Evolutionary conservation across 2,113 vertebrate species (phyloP).

Genomic region (Larimichthys crocea): DNA sequence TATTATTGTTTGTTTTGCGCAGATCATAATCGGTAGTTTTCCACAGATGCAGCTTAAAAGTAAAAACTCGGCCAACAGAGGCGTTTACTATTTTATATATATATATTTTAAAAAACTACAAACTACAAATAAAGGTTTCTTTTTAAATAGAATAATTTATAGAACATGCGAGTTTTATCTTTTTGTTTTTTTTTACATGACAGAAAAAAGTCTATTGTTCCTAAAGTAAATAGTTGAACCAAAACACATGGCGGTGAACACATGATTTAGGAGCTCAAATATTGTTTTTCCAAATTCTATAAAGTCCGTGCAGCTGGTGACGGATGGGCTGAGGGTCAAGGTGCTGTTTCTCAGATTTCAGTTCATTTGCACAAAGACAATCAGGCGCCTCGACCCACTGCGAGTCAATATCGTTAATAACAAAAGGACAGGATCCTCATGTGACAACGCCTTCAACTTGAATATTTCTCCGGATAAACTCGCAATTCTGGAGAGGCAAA

Average conservation of each 20-base stretch:
- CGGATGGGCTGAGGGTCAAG: slow-evolving; percentile 90
- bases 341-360: slow-evolving; percentile 94
- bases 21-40: neutral
- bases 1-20: slow-evolving; percentile 8
- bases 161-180: neutral
- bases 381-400: slow-evolving; percentile 92
- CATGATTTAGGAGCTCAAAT: slow-evolving; percentile 47
- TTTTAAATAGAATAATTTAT: neutral
- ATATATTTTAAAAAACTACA: no score
- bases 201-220: neutral
- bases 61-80: neutral
- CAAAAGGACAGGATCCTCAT: slow-evolving; percentile 89
- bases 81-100: neutral
- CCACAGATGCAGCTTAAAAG: neutral
- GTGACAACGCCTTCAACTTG: slow-evolving; percentile 84
- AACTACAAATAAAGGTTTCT: neutral
- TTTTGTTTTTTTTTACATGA: neutral
- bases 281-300: slow-evolving; percentile 62
- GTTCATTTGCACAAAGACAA: slow-evolving; percentile 97
- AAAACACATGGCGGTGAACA: slow-evolving; percentile 2
- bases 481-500: slow-evolving; percentile 45
- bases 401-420: slow-evolving; percentile 97
- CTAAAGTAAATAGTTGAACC: slow-evolving; percentile 27
- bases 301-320: slow-evolving; percentile 63
- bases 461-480: slow-evolving; percentile 69